Base-by-base conservation (phyloP, 2,797 vertebrate species). In the Neoniphon sammara region DNA sequence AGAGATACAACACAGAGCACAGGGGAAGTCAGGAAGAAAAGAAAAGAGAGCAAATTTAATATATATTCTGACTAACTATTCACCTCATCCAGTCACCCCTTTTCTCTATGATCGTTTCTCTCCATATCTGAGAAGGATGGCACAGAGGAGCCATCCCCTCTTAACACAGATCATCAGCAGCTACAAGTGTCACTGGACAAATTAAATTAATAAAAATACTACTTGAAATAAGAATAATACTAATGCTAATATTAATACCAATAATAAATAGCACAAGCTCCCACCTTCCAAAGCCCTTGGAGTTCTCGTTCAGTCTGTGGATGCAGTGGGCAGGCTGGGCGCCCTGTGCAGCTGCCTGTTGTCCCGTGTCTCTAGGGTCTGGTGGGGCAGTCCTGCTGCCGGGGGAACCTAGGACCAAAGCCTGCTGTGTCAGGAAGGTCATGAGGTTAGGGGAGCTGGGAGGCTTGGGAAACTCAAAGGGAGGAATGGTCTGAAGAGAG, bases 361-460 rank as follows among this genome's bases (percentile, higher is more conserved):
- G 94, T 25, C 93, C 93, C 1, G 91, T 80, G 49, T 97, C 96
- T 42, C 95, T 95, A 84, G 94, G 92, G 82, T 97, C 96, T 0
- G 94, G 91, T 5, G 71, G 80, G 61, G 94, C 90, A 1, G 96
- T 95, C 90, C 92, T 96, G 93, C 96, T 96, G 82, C 95, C 80
- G 0, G 96, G 94, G 0, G 96, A 95, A 31, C 91, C 93, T 0
- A 94, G 84, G 70, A 93, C 88, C 71, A 98, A 86, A 0, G 95
- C 96, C 88, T 98, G 96, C 86, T 97, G 96, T 18, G 96, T 94
- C 86, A 99, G 90, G 75, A 98, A 95, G 11, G 95, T 93, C 75
- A 98, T 79, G 20, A 99, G 94, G 86, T 97, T 99, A 14, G 96
- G 96, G 39, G 97, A 96, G 88, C 96, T 97, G 31, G 96, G 95